Conservation (phyloP, 2,888 invertebrate genomes). For the Lochmaea crataegi region DNA sequence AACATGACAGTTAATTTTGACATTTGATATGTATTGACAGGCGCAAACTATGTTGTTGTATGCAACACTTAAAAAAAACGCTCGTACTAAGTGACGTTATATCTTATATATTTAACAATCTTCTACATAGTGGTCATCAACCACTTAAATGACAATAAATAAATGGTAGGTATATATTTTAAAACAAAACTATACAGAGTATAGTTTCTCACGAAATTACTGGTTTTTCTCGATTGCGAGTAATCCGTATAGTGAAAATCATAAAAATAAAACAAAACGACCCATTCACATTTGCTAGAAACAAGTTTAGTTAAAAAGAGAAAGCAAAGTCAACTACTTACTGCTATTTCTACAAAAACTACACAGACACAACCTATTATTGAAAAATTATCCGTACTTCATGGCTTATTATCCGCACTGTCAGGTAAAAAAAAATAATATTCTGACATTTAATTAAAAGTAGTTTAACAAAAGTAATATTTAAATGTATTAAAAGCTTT, state of each 20-base stretch:
- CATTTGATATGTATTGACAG: too few relatives aligned
- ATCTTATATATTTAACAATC: too few relatives aligned
- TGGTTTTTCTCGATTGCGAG: neutral
- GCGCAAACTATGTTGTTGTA: too few relatives aligned
- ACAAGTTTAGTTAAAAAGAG: slow-evolving; percentile 22
- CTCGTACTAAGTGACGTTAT: too few relatives aligned
- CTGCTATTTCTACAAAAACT: slow-evolving; percentile 11
- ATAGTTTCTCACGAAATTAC: neutral
- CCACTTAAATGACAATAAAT: neutral
- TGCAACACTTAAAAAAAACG: too few relatives aligned
- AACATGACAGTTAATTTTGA: too few relatives aligned
- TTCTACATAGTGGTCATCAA: too few relatives aligned
- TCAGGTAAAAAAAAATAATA: slow-evolving; percentile 13
- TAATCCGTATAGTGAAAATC: neutral
- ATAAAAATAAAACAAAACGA: slow-evolving; percentile 16
- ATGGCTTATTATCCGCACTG: slow-evolving; percentile 18
- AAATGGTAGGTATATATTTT: neutral
- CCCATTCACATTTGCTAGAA: slow-evolving; percentile 5
- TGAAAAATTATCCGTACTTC: slow-evolving; percentile 20
- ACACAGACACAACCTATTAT: slow-evolving; percentile 3
- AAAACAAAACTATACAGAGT: neutral
- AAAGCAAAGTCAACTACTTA: slow-evolving; percentile 28
- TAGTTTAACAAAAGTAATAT: slow-evolving; percentile 22
- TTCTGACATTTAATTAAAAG: slow-evolving; percentile 25
- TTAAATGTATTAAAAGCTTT: slow-evolving; percentile 12